These are phyloP conservation scores for Incurvaria masculella DNA, from an alignment of 2,888 invertebrate species.

Conservation along the genomic window DNA sequence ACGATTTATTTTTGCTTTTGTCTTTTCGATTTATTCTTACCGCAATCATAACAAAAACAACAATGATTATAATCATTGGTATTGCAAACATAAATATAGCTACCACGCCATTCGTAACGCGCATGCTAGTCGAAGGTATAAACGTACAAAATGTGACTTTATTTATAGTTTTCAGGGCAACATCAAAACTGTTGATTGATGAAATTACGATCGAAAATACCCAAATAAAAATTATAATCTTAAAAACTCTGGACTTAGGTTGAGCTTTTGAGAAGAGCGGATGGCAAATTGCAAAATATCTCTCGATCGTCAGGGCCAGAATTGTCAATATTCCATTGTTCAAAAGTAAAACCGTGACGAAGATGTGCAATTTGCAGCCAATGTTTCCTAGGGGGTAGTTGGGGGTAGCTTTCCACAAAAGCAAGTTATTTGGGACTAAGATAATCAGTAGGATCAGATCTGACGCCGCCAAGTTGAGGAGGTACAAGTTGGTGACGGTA, in stretches of 20 bases:
- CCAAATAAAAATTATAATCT: conserved; percentile 28
- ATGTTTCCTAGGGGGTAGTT: conserved; percentile 19
- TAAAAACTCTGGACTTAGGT: conserved; percentile 27
- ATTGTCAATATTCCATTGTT: conserved; percentile 32
- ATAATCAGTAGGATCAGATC: conserved; percentile 34
- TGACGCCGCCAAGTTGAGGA: conserved; percentile 38
- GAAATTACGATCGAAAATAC: neutral
- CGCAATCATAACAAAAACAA: neutral
- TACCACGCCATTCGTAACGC: neutral
- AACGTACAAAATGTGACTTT: neutral
- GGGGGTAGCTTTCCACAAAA: conserved; percentile 15
- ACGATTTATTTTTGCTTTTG: neutral
- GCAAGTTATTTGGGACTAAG: conserved; percentile 26
- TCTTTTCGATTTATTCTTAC: neutral
- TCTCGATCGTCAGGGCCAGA: conserved; percentile 32
- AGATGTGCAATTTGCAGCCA: conserved; percentile 29
- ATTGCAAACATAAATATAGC: neutral
- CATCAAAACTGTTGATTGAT: neutral
- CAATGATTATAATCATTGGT: neutral
- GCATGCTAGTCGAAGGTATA: neutral
- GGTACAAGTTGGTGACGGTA: conserved; percentile 39
- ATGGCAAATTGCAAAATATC: conserved; percentile 31
- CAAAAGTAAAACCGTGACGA: conserved; percentile 27
- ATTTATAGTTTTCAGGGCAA: neutral
- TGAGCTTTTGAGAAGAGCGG: conserved; percentile 25